Base-by-base conservation (phyloP, 1,140 invertebrate species). In the Augochlora pura region DNA sequence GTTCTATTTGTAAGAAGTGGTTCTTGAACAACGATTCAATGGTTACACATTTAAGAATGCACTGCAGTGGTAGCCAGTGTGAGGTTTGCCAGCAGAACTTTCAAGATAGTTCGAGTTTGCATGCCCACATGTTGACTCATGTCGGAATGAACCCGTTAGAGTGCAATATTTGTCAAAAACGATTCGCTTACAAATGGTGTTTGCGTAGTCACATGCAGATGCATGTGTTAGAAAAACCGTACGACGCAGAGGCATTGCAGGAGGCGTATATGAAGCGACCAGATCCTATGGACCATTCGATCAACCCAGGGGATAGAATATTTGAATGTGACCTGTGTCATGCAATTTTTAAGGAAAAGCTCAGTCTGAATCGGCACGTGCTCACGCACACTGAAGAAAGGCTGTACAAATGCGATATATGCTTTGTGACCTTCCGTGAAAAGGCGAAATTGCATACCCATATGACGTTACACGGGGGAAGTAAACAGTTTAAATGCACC, bases 401-500 rank as follows among this genome's bases (percentile, higher is more conserved):
- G 89, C 92, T 89, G 75, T 94, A 88, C 80, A 94, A 90, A 71
- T 94, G 94, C 80, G 89, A 93, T 63, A 78, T 93, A 25, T 95
- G 94, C 77, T 92, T 91, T 27, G 93, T 92, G 68, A 91, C 90
- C 2, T 94, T 94, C 84, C 91, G 91, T 52, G 89, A 92, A 46
- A 92, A 90, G 94, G 95, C 85, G 5, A 91, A 92, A 89, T 89
- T 96, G n/a, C 93, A 95, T 81, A 95, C 94, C 72, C 96, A 96
- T 85, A 94, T 96, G 69, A 90, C 95, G 70, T 94, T 96, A 71
- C 95, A 96, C 86, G 95, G 95, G 7, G 95, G 94, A 18, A 95
- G 94, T 85, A 94, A 96, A 81, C 95, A 96, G 9, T 96, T 96
- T 90, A 95, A 96, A 72, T 96, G 96, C 92, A 95, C 95, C 0